Evolutionary conservation across 2,113 vertebrate genomes (phyloP), one percentile per base, ranked within the genome.

Genomic region (Triplophysa tibetana): DNA sequence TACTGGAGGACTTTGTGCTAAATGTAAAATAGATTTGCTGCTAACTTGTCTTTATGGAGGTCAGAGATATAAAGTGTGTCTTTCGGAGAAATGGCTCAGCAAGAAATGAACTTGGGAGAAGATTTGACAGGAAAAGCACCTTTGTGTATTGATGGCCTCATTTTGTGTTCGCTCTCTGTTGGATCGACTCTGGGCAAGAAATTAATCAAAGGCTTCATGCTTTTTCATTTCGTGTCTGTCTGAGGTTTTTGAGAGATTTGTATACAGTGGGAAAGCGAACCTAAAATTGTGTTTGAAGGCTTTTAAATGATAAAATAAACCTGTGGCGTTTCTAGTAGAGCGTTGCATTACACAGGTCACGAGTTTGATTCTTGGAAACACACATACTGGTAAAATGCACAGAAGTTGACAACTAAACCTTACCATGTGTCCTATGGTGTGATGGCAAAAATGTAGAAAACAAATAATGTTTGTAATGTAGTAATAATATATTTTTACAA

Each of bases 211-310:
- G 21, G 62, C 21, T 19, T 7, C 2, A 80, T 83, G 61, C 85
- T 70, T 76, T 69, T 64, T 75, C n/a, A 62, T 83, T 83, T 80
- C 62, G 78, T 82, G 70, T 76, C 2, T 66, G 16, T n/a, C 52
- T 67, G 11, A 58, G 23, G 13, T 43, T 74, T 61, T 48, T 45
- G 43, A 62, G 16, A 9, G 41, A 63, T 75, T 21, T 10, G 16
- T 62, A 16, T 23, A n/a, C 14, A 60, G 9, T 54, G 23, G 14
- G 23, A 54, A 54, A 54, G n/a, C 7, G 26, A 58, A 21, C 3
- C 8, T 12, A 17, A 45, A 45, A 63, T 75, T 63, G 38, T 58
- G 14, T 29, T 52, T 48, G n/a, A 19, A 58, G 1, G 33, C 33
- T 45, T 45, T 1, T 11, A 11, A 45, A 45, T 45, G 9, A 45